Conservation (phyloP, 2,113 vertebrate species). For the Engraulis encrasicolus region DNA sequence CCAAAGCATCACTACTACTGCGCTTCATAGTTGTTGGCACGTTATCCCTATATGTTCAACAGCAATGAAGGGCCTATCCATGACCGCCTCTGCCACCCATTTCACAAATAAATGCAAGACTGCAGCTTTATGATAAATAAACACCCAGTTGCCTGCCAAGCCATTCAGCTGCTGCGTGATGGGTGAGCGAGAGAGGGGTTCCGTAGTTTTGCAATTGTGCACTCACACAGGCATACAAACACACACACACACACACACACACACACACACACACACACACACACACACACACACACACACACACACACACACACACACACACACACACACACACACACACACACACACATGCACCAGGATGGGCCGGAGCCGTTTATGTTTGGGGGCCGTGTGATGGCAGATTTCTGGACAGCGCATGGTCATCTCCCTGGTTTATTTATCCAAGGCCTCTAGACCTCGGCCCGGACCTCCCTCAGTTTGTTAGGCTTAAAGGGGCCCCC, state of each 20-base stretch:
- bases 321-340: conserved; percentile 32
- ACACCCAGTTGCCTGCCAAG: conserved; percentile 25
- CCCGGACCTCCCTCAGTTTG: conserved; percentile 86
- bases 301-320: no score
- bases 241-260: no score
- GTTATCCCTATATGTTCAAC: background rate
- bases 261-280: no score
- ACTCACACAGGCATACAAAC: no score
- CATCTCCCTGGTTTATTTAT: conserved; percentile 83
- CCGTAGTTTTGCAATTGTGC: conserved; percentile 37
- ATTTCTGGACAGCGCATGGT: conserved; percentile 81
- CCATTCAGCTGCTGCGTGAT: conserved; percentile 43
- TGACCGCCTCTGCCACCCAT: conserved; percentile 20
- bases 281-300: no score
- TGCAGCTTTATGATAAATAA: conserved; percentile 46
- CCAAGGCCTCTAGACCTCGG: conserved; percentile 80
- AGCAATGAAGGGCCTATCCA: background rate
- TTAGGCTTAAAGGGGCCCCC: conserved; percentile 82
- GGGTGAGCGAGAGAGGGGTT: conserved; percentile 23
- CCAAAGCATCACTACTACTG: no score
- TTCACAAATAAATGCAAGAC: conserved; percentile 34
- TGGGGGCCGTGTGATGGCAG: conserved; percentile 75
- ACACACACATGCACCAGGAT: conserved; percentile 22
- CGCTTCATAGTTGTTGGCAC: background rate
- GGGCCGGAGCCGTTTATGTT: conserved; percentile 66